phyloP scores from a whole-genome alignment of 2,888 invertebrate genomes.

The Cataglyphis altisquamis region DNA sequence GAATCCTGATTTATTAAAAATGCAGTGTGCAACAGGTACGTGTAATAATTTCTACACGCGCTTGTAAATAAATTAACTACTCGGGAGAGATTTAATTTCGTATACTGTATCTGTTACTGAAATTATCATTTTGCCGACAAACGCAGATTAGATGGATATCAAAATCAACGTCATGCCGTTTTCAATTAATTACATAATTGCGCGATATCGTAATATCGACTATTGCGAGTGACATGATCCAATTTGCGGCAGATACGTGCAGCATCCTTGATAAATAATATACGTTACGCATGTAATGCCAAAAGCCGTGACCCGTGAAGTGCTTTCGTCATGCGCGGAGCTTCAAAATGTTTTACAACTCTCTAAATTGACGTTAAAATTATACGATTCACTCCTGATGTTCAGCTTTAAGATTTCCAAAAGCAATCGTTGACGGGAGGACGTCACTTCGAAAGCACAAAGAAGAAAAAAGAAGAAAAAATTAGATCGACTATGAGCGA shows the following conservation, averaged over 20 bases:
- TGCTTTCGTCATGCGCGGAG: conserved; percentile 3
- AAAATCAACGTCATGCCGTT: background rate
- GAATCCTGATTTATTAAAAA: conserved; percentile 39
- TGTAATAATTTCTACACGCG: conserved; percentile 35
- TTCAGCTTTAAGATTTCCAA: background rate
- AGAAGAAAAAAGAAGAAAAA: background rate
- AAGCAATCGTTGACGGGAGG: background rate
- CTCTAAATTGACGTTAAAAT: conserved; percentile 1
- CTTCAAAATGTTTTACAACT: background rate
- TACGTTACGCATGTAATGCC: conserved; percentile 23
- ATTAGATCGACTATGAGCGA: conserved; percentile 20
- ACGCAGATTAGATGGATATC: background rate
- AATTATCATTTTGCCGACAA: conserved; percentile 20
- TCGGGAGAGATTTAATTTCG: conserved; percentile 26
- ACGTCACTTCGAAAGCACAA: conserved; percentile 12
- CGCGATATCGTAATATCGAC: conserved; percentile 23
- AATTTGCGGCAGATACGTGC: background rate
- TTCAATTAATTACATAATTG: background rate
- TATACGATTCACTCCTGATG: background rate
- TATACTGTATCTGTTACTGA: conserved; percentile 16
- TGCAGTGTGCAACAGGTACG: conserved; percentile 47
- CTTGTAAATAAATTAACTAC: conserved; percentile 17
- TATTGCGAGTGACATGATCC: conserved; percentile 36
- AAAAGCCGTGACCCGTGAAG: background rate
- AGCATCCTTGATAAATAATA: conserved; percentile 32